Base-by-base conservation (phyloP, 2,797 vertebrate genomes). In the Psittacula derbiana region DNA sequence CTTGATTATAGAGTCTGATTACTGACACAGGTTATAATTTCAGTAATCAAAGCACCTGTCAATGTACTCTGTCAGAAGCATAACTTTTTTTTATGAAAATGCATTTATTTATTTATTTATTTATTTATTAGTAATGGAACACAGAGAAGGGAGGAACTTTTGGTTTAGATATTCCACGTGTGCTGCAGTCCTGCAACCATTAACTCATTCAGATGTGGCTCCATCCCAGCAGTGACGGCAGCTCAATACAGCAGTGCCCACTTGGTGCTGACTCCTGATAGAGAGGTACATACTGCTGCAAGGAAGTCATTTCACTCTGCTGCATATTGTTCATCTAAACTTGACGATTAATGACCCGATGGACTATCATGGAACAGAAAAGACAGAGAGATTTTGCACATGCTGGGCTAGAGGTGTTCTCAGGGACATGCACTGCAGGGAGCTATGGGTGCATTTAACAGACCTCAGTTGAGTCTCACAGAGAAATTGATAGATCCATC, bases 321-420 rank as follows among this genome's bases (percentile, higher is more conserved):
- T 80, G 38, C 30, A 4, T 50, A 21, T 27, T 80, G 13, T 3
- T n/a, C 4, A 41, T 17, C 11, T 55, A 53, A 58, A 73, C 28
- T n/a, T 1, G 0, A 50, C 17, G 30, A 27, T 72, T 76, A 66
- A 36, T 80, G 52, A n/a, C 36, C 19, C 0, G 0, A 11, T 18
- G 31, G 16, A 27, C 19, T 66, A 23, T 4, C 1, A 4, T 18
- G 25, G 1, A 38, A 24, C 8, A 36, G 50, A 43, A 76, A 76
- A 27, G 50, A 47, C 24, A 31, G n/a, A n/a, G 24, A 47, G 31
- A 41, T 36, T 69, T 40, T 28, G 40, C 30, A 14, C 11, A 16
- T n/a, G 18, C 36, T 38, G 0, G 0, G 5, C 25, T 57, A 33
- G 49, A 0, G 14, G 16, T 15, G 7, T 14, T 83, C 27, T 19